A percentile compares a stretch with the other conserved stretches of the same genome.
Evolutionary conservation across 2,113 vertebrate species (phyloP).

Genomic region (Hemiscyllium ocellatum): DNA sequence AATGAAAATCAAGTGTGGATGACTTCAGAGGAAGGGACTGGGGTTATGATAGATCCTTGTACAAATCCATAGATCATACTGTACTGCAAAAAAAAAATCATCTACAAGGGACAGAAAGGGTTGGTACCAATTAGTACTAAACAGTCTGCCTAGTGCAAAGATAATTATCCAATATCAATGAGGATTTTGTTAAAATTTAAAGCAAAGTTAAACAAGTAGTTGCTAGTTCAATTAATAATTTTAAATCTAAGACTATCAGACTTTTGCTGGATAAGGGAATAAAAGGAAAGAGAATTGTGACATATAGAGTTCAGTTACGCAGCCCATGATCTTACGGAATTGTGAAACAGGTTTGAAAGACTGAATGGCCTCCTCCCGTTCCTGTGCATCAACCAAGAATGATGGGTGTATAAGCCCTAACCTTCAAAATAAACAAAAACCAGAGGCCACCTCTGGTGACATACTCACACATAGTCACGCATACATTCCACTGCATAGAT

Average conservation of each 20-base stretch:
- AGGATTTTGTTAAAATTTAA: not conserved
- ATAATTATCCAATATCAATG: not conserved
- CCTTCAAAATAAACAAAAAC: not conserved
- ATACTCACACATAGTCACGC: conserved; percentile 80
- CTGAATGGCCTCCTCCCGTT: not conserved
- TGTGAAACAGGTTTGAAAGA: not conserved
- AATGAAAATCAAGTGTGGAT: not conserved
- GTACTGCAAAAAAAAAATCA: not conserved
- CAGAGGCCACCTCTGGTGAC: not conserved
- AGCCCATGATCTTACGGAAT: not conserved
- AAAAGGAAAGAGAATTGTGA: not conserved
- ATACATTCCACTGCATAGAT: conserved; percentile 79
- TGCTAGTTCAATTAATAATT: not conserved
- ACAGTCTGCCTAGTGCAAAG: not conserved
- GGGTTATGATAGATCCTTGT: not conserved
- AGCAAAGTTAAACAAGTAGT: not conserved
- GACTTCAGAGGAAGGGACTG: not conserved
- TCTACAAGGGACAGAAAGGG: not conserved
- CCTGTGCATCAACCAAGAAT: not conserved
- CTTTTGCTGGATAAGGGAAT: not conserved
- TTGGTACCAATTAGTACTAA: not conserved
- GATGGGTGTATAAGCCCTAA: not conserved
- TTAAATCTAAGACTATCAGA: not conserved
- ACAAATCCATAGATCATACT: not conserved
- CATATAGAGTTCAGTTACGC: not conserved